Evolutionary conservation across 2,888 invertebrate genomes (phyloP).

Genomic region (Diogma glabrata): DNA sequence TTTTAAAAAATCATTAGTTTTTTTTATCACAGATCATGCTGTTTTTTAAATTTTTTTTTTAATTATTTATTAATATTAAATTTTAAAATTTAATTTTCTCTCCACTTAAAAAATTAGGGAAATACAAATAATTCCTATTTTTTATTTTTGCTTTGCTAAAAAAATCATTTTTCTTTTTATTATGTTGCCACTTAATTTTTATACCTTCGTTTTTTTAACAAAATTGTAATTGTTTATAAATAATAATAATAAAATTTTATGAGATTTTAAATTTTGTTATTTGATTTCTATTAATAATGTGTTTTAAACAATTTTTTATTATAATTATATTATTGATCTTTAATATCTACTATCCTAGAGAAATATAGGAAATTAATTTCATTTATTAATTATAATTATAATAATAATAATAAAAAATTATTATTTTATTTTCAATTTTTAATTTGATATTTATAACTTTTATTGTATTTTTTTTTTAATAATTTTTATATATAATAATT

Average conservation of each 20-base stretch:
- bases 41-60: conserved; percentile 6
- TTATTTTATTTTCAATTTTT: conserved; percentile 4
- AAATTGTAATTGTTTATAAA: too few relatives aligned
- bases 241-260: too few relatives aligned
- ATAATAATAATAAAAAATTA: conserved; percentile 6
- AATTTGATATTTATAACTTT: conserved; percentile 1
- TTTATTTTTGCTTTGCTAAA: conserved; percentile 1
- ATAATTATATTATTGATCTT: not conserved
- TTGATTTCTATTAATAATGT: too few relatives aligned
- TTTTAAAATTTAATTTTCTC: conserved; percentile 8
- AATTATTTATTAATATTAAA: conserved; percentile 8
- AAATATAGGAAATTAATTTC: conserved; percentile 6
- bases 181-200: too few relatives aligned
- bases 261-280: too few relatives aligned
- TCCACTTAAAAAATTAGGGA: too few relatives aligned
- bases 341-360: conserved; percentile 6
- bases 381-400: conserved; percentile 6
- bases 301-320: too few relatives aligned
- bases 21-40: conserved; percentile 9
- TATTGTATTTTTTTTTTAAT: conserved; percentile 5
- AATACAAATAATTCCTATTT: too few relatives aligned
- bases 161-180: not conserved
- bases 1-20: conserved; percentile 8
- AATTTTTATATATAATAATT: conserved; percentile 8
- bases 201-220: too few relatives aligned